phyloP scores from a whole-genome alignment of 2,113 vertebrate species.

The Fulmarus glacialis region DNA sequence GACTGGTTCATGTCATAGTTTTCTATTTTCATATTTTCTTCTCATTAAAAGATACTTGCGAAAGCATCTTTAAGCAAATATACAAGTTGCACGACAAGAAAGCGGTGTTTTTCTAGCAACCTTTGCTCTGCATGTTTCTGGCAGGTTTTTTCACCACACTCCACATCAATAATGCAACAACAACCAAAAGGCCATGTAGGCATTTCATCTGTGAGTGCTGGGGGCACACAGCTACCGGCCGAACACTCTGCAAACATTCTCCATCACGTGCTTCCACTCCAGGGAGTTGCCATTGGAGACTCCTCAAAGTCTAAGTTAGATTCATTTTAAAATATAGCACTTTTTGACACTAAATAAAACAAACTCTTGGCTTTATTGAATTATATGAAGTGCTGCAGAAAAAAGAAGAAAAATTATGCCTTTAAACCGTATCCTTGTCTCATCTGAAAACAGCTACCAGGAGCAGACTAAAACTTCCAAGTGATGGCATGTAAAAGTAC shows the following conservation, averaged over 20 bases:
- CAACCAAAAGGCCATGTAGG: constrained; percentile 33
- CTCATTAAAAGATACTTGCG: neutral
- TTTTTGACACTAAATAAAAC: constrained; percentile 56
- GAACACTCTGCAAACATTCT: constrained; percentile 14
- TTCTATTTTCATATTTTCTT: too few species aligned
- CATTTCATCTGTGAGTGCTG: constrained; percentile 20
- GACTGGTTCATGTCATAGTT: neutral
- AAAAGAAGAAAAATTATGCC: neutral
- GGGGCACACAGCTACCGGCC: neutral
- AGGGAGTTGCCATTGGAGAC: constrained; percentile 16
- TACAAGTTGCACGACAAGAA: neutral
- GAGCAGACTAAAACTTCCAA: neutral
- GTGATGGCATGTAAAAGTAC: neutral
- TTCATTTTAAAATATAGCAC: constrained; percentile 6
- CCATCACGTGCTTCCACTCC: neutral
- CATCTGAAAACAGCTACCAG: neutral
- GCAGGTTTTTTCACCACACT: neutral
- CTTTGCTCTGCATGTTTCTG: neutral
- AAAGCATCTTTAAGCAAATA: neutral
- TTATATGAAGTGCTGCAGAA: neutral
- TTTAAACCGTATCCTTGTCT: neutral
- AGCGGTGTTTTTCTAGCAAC: neutral
- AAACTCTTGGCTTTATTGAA: constrained; percentile 15
- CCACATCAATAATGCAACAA: constrained; percentile 22
- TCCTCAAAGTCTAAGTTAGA: constrained; percentile 14